Base-by-base conservation (phyloP, 1,140 invertebrate species). In the Achatina immaculata region DNA sequence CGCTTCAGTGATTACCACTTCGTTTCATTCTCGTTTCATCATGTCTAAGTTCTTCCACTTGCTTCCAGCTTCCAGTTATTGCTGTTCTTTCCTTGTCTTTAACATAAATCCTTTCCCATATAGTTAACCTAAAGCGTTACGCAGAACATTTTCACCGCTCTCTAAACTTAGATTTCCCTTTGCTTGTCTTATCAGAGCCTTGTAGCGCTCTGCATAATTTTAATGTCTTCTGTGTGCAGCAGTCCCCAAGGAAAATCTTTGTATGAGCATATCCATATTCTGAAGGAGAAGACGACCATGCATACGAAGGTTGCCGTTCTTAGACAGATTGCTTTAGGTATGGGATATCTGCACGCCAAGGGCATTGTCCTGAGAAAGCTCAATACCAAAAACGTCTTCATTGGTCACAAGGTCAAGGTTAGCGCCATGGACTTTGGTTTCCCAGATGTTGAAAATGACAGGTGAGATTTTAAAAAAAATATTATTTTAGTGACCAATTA, bases 301-400 rank as follows among this genome's bases (percentile, higher is more conserved):
- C 86, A 87, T 43, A 85, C 84, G 11, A 88, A 89, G 48, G 83
- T 92, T 0, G 88, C 86, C 62, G 88, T 91, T 16, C 84, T 89
- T 69, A 82, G 88, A 9, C 90, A 92, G 83, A 87, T 92, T 2
- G 86, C 91, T 21, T 88, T 90, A 73, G 91, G 89, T 2, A 90
- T 93, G 88, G 91, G 92, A 0, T 93, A 93, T 82, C 87, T 93
- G 0, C 92, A 93, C 83, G 91, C 92, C 45, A 92, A 92, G 81
- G 91, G 89, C 19, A 92, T 92, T 45, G 87, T 92, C 9, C 89
- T 92, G n/a, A 85, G 87, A 45, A 89, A 88, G 72, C 87, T 93
- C 24, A 92, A 90, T 78, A 90, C 92, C 9, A 88, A 88, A 69
- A 93, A 93, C 74, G 89, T 93, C 38, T 92, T 92, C 80, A 83